Evolutionary conservation across 35 echinoderm and acorn worm genomes (phyloP), one percentile per base, ranked within the genome.

Genomic region (Ophiothrix spiculata): DNA sequence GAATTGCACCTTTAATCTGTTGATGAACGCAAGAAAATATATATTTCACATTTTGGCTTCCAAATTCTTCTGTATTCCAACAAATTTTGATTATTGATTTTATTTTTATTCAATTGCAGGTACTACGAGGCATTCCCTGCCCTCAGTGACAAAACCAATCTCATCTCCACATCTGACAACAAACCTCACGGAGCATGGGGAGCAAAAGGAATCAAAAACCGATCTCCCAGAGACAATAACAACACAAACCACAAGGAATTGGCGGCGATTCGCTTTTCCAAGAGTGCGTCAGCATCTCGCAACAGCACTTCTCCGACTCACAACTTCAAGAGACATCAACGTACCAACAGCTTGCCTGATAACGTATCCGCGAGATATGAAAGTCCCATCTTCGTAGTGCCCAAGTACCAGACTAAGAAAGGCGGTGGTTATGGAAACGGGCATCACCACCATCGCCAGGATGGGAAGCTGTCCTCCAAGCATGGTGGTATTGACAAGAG

Each of bases 101-200:
- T 64, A 33, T 91, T 87, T 79, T 82, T 60, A 38, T 35, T 80
- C 63, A 36, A 28, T 10, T 83, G 4, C 40, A 99, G 96, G 85
- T 99, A 99, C 74, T 99, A 94, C 89, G 92, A 88, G 74, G 96
- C 96, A 39, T 99, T 99, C 39, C 96, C 96, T 75, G 81, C 96
- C 23, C 86, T 99, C 19, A 90, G 77, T 85, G 93, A 90, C 63
- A 91, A 83, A 36, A 84, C 73, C 34, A 83, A 81, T 35, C 32
- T 64, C 2, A 82, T 46, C 17, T 31, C 33, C n/a, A 45, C 46
- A 40, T 79, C 90, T 33, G 90, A 87, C 39, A 6, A 37, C 78
- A 75, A 87, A 39, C 84, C 90, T 14, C 79, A 82, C 28, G 90
- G 90, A 40, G 84, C 90, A 41, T 92, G 90, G 90, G 85, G 41